phyloP scores from a whole-genome alignment of 2,888 invertebrate species.

The Nowickia ferox region DNA sequence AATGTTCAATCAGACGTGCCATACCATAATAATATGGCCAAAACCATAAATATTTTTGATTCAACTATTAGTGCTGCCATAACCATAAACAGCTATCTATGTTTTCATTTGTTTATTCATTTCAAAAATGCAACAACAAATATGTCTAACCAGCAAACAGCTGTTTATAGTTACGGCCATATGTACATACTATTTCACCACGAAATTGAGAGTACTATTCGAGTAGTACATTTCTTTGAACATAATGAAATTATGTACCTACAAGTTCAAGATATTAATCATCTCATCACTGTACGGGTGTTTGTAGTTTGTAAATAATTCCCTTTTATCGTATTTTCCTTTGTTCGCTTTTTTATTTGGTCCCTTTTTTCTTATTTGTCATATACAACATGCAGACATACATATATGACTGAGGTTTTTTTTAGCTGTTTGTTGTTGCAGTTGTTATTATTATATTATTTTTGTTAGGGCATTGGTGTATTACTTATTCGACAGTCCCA shows the following conservation, averaged over 20 bases:
- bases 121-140: too few relatives aligned
- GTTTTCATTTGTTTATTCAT: too few relatives aligned
- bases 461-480: conserved; percentile 43
- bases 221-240: background rate
- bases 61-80: too few relatives aligned
- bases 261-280: background rate
- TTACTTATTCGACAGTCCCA: conserved; percentile 35
- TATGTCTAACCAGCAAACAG: too few relatives aligned
- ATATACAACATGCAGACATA: background rate
- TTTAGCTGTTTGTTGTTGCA: conserved; percentile 35
- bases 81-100: too few relatives aligned
- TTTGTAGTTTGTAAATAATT: conserved; percentile 2
- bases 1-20: too few relatives aligned
- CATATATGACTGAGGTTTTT: conserved; percentile 35
- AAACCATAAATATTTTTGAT: too few relatives aligned
- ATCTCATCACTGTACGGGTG: background rate
- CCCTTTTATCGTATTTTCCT: conserved; percentile 26
- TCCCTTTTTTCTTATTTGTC: conserved; percentile 38
- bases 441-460: conserved; percentile 28
- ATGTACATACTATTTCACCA: background rate
- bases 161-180: too few relatives aligned
- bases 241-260: background rate
- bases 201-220: background rate
- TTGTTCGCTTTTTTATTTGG: conserved; percentile 20
- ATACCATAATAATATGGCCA: too few relatives aligned